These are phyloP conservation scores for Subacronicta megacephala DNA, from an alignment of 2,888 invertebrate species.

Conservation along the genomic window DNA sequence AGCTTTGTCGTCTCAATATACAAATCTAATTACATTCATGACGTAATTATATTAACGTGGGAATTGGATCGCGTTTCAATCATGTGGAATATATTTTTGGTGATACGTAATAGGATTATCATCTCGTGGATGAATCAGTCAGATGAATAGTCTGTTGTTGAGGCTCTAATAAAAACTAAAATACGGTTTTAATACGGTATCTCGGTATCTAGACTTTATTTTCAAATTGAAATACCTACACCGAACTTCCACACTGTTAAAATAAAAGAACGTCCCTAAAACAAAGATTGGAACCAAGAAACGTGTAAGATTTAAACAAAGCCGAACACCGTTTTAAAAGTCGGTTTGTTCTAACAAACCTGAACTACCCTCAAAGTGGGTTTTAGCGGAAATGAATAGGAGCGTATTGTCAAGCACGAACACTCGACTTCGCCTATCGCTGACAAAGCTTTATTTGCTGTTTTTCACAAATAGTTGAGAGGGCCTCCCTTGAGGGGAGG, in stretches of 20 bases:
- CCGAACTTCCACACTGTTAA: conserved; percentile 14
- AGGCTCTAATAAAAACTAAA: too few relatives aligned
- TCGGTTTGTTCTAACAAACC: conserved; percentile 63
- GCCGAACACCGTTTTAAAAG: conserved; percentile 57
- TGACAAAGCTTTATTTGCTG: conserved; percentile 80
- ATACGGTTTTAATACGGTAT: background rate
- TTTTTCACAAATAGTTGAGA: conserved; percentile 77
- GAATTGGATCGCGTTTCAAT: conserved; percentile 46
- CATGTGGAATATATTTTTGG: conserved; percentile 43
- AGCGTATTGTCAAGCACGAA: conserved; percentile 74
- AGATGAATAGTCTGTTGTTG: conserved; percentile 13
- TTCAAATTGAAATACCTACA: conserved; percentile 26
- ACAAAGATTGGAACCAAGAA: conserved; percentile 40
- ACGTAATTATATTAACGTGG: conserved; percentile 60
- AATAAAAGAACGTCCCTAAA: conserved; percentile 30
- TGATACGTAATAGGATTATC: conserved; percentile 44
- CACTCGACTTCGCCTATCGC: conserved; percentile 75
- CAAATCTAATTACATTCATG: conserved; percentile 59
- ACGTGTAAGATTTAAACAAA: conserved; percentile 55
- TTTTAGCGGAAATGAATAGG: conserved; percentile 78
- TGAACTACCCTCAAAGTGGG: conserved; percentile 70
- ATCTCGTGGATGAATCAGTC: conserved; percentile 32
- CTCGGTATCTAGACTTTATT: conserved; percentile 1
- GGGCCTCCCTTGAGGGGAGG: conserved; percentile 62
- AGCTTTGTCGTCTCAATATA: conserved; percentile 52